Base-by-base conservation (phyloP, 2,888 invertebrate species). In the Neoaliturus tenellus region DNA sequence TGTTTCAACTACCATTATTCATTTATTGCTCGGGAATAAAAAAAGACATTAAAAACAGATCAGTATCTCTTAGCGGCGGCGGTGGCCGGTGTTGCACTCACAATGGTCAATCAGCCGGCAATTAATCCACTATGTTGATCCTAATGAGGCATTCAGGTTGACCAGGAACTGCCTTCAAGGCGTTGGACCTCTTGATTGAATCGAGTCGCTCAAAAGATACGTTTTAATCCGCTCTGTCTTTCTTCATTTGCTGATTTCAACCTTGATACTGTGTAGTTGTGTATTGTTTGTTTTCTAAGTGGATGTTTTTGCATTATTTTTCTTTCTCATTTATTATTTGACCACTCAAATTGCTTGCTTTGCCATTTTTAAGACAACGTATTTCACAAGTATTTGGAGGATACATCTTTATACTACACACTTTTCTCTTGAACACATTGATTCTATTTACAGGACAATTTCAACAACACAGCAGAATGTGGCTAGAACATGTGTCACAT, bases 11-110 rank as follows among this genome's bases (percentile, higher is more conserved):
- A 62, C 62, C 62, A 62, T 62, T 62, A 28, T 62, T 62, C 62
- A 62, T 62, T 62, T 62, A 62, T 62, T 62, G 62, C 62, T 62
- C 62, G 28, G 62, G 62, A 62, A 62, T 62, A 62, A 62, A 62
- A 62, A 62, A 62, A 62, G 62, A 31, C 31, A 62, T 62, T 62
- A 62, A 62, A 62, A 62, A 62, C 62, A 62, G 62, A 62, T 62
- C 62, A 62, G 62, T 55, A 55, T 62, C 62, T 28, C 55, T 23
- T 3, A n/a, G n/a, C n/a, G n/a, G n/a, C n/a, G n/a, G n/a, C 12
- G 8, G 17, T 2, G 14, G 48, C 48, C 51, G 23, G 62, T 62
- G 62, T 62, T 31, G 51, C 51, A 12, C 35, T 39, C 23, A 71
- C 71, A 71, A 71, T 71, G 14, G 35, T 25, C 39, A 71, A 71